Base-by-base conservation (phyloP, 2,888 invertebrate genomes). In the Platynereis dumerilii region DNA sequence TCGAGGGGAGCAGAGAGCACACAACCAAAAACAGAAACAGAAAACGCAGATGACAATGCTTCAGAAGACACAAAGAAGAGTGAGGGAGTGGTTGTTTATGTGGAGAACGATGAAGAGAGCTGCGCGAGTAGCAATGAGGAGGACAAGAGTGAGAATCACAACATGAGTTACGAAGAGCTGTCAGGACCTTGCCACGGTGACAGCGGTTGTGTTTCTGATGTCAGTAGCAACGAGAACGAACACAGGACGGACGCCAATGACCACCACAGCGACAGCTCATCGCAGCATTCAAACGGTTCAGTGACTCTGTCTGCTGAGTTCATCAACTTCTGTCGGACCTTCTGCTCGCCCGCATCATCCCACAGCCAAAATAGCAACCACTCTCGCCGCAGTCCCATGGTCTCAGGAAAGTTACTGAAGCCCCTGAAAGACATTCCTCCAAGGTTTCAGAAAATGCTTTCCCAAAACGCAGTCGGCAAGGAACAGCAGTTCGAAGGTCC, bases 401-500 rank as follows among this genome's bases (percentile, higher is more conserved):
- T 39, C 15, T n/a, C 53, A 2, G 17, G 17, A n/a, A 61, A 61
- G 26, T 54, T 62, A 1, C 17, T 62, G 42, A 56, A 48, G 26
- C 62, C 62, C 7, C 62, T 62, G 7, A 62, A 62, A 29, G 62
- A 62, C 29, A 62, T 62, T 27, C 62, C 62, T 27, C 62, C 62
- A n/a, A 55, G 62, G 44, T 62, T 62, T 56, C 62, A 62, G 57
- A 62, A 62, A 27, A 62, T 62, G 62, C 57, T 62, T 20, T 62
- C 62, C 17, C 39, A 28, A 10, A 57, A 56, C 45, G 42, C 56
- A 17, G 44, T 56, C n/a, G 56, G 42, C 57, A 55, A 44, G 3
- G 17, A 62, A n/a, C 34, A 48, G n/a, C 56, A 62, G 56, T 62
- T 62, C 20, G 62, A 62, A 45, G 62, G 62, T 3, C 62, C 55